Evolutionary conservation across 2,113 vertebrate genomes (phyloP).

Genomic region (Rhea americana): DNA sequence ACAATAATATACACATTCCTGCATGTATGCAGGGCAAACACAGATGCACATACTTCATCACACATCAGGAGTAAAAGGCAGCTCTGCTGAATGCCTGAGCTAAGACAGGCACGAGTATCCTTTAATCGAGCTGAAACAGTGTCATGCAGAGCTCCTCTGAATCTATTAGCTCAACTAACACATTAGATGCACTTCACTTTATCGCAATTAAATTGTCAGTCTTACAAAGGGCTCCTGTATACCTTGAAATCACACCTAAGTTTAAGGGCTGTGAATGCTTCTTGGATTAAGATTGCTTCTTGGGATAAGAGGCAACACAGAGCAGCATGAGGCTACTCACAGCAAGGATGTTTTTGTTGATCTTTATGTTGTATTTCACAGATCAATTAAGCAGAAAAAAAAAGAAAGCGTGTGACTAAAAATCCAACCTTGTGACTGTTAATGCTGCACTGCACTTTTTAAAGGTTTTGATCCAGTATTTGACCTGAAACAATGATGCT

Average conservation of each 20-base stretch:
- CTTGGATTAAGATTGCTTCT: background rate
- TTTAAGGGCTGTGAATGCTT: background rate
- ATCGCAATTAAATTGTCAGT: background rate
- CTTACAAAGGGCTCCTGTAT: background rate
- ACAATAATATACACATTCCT: background rate
- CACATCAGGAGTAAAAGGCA: background rate
- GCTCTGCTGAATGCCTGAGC: background rate
- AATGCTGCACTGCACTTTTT: background rate
- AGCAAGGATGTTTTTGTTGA: background rate
- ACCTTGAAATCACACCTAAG: background rate
- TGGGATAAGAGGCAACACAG: background rate
- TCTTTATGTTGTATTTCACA: background rate
- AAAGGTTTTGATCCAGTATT: background rate
- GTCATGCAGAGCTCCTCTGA: background rate
- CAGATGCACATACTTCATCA: background rate
- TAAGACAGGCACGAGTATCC: background rate
- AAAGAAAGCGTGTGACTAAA: background rate
- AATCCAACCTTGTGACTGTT: background rate
- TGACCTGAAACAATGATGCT: background rate
- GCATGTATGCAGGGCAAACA: background rate
- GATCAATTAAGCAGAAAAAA: background rate
- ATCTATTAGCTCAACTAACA: background rate
- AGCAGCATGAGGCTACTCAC: background rate
- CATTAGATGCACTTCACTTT: background rate
- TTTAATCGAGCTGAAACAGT: background rate